Conservation (phyloP, 2,888 invertebrate species). For the Drosophila cognata region DNA sequence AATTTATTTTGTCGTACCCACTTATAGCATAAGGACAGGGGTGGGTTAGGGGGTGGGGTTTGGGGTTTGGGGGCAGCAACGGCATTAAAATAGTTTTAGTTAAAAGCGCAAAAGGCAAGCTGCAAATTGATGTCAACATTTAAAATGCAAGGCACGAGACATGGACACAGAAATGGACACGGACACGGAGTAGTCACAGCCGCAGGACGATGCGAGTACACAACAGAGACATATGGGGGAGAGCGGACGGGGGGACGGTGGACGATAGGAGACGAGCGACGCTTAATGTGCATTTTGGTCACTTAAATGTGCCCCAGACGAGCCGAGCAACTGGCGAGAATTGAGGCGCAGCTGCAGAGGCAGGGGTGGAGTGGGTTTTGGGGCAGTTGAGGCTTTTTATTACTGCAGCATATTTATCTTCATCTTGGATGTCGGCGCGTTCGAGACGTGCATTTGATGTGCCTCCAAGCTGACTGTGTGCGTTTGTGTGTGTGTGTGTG, state of each 20-base stretch:
- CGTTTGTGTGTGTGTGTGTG: slow-evolving; percentile 3
- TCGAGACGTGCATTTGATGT: slow-evolving; percentile 74
- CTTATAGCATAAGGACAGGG: slow-evolving; percentile 18
- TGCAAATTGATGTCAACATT: slow-evolving; percentile 71
- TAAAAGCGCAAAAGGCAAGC: slow-evolving; percentile 64
- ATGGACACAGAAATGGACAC: slow-evolving; percentile 7
- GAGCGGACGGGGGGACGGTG: slow-evolving; percentile 5
- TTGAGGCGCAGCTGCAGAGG: slow-evolving; percentile 2
- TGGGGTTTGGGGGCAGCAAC: background rate
- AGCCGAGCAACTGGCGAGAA: slow-evolving; percentile 33
- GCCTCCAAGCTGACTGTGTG: slow-evolving; percentile 32
- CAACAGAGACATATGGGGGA: slow-evolving; percentile 6
- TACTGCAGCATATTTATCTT: slow-evolving; percentile 76
- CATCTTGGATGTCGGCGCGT: slow-evolving; percentile 67
- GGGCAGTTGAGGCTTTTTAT: slow-evolving; percentile 59
- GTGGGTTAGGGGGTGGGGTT: background rate
- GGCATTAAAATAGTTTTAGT: slow-evolving; percentile 69
- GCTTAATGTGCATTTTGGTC: slow-evolving; percentile 74
- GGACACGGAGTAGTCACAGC: slow-evolving; percentile 13
- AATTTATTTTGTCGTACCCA: slow-evolving; percentile 57
- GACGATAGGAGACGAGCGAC: slow-evolving; percentile 43
- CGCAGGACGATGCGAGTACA: slow-evolving; percentile 30
- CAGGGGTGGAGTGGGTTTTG: background rate
- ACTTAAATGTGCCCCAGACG: slow-evolving; percentile 67
- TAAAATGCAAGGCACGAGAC: slow-evolving; percentile 66